phyloP scores from a whole-genome alignment of 2,113 vertebrate genomes.

The Balaeniceps rex region DNA sequence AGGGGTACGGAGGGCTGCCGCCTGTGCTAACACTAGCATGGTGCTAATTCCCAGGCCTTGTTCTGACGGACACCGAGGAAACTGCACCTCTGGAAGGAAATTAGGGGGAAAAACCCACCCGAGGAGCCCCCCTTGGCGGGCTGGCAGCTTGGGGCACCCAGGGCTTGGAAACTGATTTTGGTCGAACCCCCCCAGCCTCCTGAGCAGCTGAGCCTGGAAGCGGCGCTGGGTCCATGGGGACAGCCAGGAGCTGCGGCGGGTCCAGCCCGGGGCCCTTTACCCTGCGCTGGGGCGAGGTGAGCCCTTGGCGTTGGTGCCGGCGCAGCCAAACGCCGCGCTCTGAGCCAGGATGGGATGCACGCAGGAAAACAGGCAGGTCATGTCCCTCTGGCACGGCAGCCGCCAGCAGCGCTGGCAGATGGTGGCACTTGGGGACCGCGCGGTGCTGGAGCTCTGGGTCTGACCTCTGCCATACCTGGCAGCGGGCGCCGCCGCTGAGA shows the following conservation, averaged over 20 bases:
- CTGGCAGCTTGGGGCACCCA: too few relatives aligned
- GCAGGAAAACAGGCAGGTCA: neutral
- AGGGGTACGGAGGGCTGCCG: neutral
- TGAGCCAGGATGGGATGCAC: neutral
- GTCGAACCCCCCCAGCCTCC: neutral
- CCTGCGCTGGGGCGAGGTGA: fast-evolving
- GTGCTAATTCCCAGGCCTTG: neutral
- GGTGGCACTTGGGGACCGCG: neutral
- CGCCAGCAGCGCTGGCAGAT: neutral
- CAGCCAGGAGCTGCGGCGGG: fast-evolving
- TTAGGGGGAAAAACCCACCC: neutral
- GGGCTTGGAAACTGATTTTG: neutral
- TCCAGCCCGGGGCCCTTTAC: neutral
- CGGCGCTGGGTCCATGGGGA: fast-evolving
- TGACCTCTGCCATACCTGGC: neutral
- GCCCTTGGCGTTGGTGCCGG: fast-evolving
- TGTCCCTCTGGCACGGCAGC: neutral
- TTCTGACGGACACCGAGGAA: neutral
- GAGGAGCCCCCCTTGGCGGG: fast-evolving
- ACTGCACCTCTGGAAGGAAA: fast-evolving
- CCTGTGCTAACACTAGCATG: fast-evolving
- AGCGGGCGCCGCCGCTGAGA: fast-evolving
- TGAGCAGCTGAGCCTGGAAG: neutral
- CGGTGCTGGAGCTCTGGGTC: neutral
- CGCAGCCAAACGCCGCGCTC: neutral